Evolutionary conservation across 2,113 vertebrate species (phyloP).

Genomic region (Campylorhamphus procurvoides): DNA sequence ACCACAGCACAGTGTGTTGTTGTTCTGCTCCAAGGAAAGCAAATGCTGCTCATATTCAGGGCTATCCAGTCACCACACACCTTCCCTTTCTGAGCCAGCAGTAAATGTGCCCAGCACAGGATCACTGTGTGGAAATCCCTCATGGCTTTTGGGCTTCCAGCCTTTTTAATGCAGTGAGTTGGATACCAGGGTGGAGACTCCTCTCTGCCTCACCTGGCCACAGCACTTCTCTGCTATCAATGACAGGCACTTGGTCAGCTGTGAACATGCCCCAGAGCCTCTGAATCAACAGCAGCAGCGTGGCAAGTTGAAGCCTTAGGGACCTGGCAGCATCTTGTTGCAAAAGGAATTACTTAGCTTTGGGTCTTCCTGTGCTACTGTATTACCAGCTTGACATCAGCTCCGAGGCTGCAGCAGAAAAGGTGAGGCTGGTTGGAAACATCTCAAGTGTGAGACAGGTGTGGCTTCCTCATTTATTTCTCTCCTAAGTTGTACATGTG

Average conservation of each 20-base stretch:
- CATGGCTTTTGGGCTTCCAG: neutral
- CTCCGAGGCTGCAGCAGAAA: neutral
- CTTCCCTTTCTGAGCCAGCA: neutral
- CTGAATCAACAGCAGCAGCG: neutral
- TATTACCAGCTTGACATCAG: neutral
- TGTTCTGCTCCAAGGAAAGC: neutral
- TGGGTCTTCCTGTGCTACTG: rapidly evolving
- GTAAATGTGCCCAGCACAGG: neutral
- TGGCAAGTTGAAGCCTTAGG: neutral
- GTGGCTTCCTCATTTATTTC: neutral
- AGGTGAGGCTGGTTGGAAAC: neutral
- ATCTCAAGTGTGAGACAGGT: neutral
- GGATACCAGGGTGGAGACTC: neutral
- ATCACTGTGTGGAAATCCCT: neutral
- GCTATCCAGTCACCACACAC: neutral
- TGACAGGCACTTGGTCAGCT: neutral
- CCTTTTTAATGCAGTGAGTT: neutral
- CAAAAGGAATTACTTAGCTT: neutral
- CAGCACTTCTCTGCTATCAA: neutral
- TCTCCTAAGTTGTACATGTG: neutral
- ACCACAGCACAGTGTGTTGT: neutral
- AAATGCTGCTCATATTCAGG: neutral
- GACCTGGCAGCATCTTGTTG: neutral
- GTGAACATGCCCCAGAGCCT: neutral
- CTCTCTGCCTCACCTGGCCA: neutral